Conservation (phyloP, 2,113 vertebrate genomes). For the Panthera uncia region DNA sequence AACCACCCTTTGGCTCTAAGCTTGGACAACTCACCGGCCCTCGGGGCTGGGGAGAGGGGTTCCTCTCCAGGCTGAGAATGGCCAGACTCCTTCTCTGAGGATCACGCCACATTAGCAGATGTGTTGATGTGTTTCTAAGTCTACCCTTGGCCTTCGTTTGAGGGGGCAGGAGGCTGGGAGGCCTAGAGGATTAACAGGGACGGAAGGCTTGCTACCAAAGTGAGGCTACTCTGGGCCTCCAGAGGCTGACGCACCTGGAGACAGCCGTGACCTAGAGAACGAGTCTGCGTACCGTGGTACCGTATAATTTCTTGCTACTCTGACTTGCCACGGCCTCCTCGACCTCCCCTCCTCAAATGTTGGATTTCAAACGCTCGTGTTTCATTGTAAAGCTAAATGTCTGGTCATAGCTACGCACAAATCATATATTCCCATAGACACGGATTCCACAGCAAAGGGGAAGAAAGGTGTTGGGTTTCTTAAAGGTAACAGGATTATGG, state of each 20-base stretch:
- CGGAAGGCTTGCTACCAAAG: no score
- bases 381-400: not conserved
- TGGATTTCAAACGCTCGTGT: fast-evolving
- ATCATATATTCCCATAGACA: not conserved
- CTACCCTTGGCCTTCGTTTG: not conserved
- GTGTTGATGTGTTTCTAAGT: not conserved
- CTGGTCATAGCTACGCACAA: not conserved
- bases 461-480: not conserved
- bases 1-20: not conserved
- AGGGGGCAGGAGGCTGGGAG: not conserved
- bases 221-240: not conserved
- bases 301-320: no score
- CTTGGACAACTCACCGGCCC: not conserved
- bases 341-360: no score
- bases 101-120: fast-evolving
- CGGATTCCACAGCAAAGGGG: not conserved
- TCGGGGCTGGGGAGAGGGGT: no score
- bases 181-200: fast-evolving
- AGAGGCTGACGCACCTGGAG: not conserved
- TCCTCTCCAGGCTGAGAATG: no score
- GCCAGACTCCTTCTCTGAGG: not conserved
- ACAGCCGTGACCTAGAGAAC: not conserved
- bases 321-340: no score
- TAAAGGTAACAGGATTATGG: no score
- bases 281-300: fast-evolving